Evolutionary conservation across 2,113 vertebrate genomes (phyloP).

Genomic region (Petromus typicus): DNA sequence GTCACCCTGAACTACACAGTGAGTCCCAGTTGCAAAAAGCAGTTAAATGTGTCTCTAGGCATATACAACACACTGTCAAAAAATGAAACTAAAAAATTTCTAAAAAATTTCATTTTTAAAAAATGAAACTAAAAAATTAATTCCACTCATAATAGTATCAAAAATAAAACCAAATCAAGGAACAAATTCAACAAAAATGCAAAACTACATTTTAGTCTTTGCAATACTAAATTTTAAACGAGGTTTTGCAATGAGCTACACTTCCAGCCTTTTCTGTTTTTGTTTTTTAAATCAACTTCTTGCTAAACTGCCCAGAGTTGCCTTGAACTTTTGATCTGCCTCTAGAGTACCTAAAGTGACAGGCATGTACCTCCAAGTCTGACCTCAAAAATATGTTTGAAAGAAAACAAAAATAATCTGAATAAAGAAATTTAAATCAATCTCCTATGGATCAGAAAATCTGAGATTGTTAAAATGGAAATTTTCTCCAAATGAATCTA

Average conservation of each 20-base stretch:
- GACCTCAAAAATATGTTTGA: background rate
- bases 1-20: background rate
- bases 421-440: background rate
- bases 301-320: background rate
- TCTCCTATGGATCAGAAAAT: background rate
- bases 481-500: background rate
- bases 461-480: background rate
- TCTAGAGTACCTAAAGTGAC: background rate
- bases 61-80: background rate
- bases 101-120: no score
- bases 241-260: background rate
- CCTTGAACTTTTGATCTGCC: background rate
- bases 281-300: background rate
- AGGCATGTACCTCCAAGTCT: background rate
- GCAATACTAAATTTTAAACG: background rate
- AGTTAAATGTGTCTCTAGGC: background rate
- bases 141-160: background rate
- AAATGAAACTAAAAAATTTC: background rate
- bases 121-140: background rate
- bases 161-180: background rate
- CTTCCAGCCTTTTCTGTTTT: background rate
- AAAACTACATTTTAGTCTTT: background rate
- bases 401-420: background rate
- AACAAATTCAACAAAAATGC: background rate
- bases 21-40: background rate